Percentiles rank a stretch among this genome's conserved stretches.
Evolutionary conservation across 2,888 invertebrate species (phyloP).

Genomic region (Diogma glabrata): DNA sequence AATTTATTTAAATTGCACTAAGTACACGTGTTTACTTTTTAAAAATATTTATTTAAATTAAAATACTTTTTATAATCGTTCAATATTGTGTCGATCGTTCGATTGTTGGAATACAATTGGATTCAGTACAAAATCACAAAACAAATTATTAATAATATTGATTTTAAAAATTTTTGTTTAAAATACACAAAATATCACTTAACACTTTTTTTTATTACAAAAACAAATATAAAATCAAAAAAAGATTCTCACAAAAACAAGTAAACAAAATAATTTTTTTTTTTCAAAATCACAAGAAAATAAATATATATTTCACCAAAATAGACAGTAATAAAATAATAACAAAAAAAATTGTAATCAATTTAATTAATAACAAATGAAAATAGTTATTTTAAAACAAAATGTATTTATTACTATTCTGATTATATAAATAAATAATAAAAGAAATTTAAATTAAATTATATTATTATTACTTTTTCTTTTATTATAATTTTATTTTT

Average conservation of each 20-base stretch:
- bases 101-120: slow-evolving; percentile 4
- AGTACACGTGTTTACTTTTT: slow-evolving; percentile 5
- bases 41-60: too few species aligned
- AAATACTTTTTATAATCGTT: too few species aligned
- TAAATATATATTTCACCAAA: neutral
- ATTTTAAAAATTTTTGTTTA: too few species aligned
- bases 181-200: slow-evolving; percentile 7
- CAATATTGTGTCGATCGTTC: slow-evolving; percentile 7
- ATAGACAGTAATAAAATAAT: too few species aligned
- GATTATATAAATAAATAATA: slow-evolving; percentile 7
- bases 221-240: too few species aligned
- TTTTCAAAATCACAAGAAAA: slow-evolving; percentile 5
- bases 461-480: slow-evolving; percentile 17
- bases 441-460: slow-evolving; percentile 8
- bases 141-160: too few species aligned
- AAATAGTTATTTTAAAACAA: slow-evolving; percentile 6
- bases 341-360: slow-evolving; percentile 7
- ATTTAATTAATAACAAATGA: neutral
- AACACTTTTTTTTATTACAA: slow-evolving; percentile 7
- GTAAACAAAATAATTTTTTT: neutral
- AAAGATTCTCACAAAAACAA: slow-evolving; percentile 3
- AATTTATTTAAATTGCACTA: slow-evolving; percentile 4
- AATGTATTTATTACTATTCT: neutral
- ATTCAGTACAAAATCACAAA: too few species aligned
- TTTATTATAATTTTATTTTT: slow-evolving; percentile 10